These are phyloP conservation scores for Opisthograptis luteolata DNA, from an alignment of 2,888 invertebrate species.

Conservation along the genomic window DNA sequence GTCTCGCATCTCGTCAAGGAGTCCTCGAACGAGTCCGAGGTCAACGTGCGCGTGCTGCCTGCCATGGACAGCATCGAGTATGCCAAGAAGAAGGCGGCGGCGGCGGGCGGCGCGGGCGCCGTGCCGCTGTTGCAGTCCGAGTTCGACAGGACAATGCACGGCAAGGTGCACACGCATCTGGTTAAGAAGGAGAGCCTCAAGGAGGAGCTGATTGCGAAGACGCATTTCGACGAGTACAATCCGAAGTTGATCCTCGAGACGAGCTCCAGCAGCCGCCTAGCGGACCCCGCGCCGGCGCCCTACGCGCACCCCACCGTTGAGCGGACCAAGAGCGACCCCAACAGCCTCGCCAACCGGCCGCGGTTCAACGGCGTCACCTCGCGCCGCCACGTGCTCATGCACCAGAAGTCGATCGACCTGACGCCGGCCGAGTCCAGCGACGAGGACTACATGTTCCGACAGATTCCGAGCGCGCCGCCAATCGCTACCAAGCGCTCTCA, in stretches of 20 bases:
- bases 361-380: constrained; percentile 89
- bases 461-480: constrained; percentile 89
- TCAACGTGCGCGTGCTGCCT: constrained; percentile 75
- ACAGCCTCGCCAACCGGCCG: constrained; percentile 89
- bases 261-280: constrained; percentile 79
- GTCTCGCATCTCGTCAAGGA: constrained; percentile 73
- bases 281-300: constrained; percentile 75
- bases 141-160: constrained; percentile 80
- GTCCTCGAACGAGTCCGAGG: constrained; percentile 81
- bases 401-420: constrained; percentile 93
- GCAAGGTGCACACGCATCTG: constrained; percentile 69
- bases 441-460: constrained; percentile 91
- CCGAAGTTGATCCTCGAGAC: constrained; percentile 85
- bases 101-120: constrained; percentile 66
- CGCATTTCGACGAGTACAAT: constrained; percentile 89
- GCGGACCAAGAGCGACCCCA: constrained; percentile 94
- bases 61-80: constrained; percentile 84
- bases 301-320: constrained; percentile 90
- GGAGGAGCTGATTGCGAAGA: constrained; percentile 87
- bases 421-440: constrained; percentile 94
- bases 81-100: constrained; percentile 80
- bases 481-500: constrained; percentile 89
- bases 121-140: constrained; percentile 85
- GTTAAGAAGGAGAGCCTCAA: constrained; percentile 84
- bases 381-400: constrained; percentile 91